phyloP scores from a whole-genome alignment of 2,113 vertebrate species.

The Chionomys nivalis region DNA sequence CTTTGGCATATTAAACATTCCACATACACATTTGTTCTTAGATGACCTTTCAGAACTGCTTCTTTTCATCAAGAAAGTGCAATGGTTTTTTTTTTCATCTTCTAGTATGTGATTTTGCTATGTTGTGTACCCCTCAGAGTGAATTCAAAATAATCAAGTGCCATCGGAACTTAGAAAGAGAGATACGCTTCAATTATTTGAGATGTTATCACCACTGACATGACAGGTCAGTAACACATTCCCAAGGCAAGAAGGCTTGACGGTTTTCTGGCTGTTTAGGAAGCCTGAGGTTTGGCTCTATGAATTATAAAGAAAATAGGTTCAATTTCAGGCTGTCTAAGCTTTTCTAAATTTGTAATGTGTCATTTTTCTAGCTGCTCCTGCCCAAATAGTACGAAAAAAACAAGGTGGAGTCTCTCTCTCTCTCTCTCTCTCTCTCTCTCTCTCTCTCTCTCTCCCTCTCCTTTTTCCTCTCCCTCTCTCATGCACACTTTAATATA shows the following conservation, averaged over 20 bases:
- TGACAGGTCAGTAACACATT: conserved; percentile 34
- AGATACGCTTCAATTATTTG: conserved; percentile 39
- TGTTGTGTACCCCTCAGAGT: conserved; percentile 27
- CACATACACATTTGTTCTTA: conserved; percentile 10
- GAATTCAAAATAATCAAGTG: conserved; percentile 53
- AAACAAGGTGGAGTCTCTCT: not conserved
- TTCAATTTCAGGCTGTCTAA: not conserved
- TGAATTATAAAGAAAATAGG: conserved; percentile 40
- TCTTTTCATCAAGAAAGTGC: conserved; percentile 48
- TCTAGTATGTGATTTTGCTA: conserved; percentile 25
- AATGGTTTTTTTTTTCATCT: not conserved
- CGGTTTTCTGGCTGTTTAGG: conserved; percentile 31
- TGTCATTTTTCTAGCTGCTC: conserved; percentile 40
- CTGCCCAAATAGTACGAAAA: conserved; percentile 44
- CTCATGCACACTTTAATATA: not conserved
- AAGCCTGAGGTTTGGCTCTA: conserved; percentile 52
- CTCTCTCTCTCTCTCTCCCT: not conserved
- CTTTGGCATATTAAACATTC: conserved; percentile 62
- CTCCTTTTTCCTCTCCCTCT: not conserved
- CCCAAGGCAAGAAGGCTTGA: conserved; percentile 36
- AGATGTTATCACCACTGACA: conserved; percentile 6
- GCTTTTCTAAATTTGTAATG: conserved; percentile 54
- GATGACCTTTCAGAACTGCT: conserved; percentile 20
- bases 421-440: not conserved
- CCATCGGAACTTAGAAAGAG: conserved; percentile 43